Conservation (phyloP, 2,888 invertebrate genomes). For the Pogonocherus hispidulus region DNA sequence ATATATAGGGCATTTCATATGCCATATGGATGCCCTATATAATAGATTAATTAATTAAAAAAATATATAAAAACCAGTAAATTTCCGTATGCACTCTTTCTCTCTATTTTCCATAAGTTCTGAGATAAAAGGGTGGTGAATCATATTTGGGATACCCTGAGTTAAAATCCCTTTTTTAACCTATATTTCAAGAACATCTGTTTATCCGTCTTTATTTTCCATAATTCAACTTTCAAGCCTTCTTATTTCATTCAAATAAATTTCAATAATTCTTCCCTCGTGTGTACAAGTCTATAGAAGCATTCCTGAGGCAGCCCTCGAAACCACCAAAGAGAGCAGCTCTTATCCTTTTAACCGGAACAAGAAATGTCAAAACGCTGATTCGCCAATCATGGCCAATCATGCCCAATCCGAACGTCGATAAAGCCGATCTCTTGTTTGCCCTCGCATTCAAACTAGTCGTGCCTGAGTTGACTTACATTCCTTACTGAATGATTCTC, state of each 20-base stretch:
- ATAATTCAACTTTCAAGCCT: too few relatives aligned
- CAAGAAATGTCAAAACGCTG: constrained; percentile 47
- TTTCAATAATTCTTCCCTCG: background rate
- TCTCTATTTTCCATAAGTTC: too few relatives aligned
- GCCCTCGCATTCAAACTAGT: constrained; percentile 50
- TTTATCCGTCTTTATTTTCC: too few relatives aligned
- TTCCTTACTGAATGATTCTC: constrained; percentile 5
- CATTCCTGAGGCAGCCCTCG: background rate
- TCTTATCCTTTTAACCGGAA: background rate
- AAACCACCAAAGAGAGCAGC: background rate
- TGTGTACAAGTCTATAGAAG: background rate
- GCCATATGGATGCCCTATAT: too few relatives aligned
- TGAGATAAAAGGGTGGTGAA: too few relatives aligned
- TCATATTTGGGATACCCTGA: too few relatives aligned
- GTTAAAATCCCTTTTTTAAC: too few relatives aligned
- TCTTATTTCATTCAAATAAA: background rate
- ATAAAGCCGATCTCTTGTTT: constrained; percentile 48
- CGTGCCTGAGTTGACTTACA: constrained; percentile 37
- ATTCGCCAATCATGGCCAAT: constrained; percentile 51
- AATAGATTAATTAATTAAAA: too few relatives aligned
- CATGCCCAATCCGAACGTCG: constrained; percentile 48
- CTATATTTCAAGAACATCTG: too few relatives aligned
- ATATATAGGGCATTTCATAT: too few relatives aligned
- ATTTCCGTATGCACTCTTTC: too few relatives aligned
- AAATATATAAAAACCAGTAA: too few relatives aligned